phyloP scores from a whole-genome alignment of 2,888 invertebrate species.

The Ormia ochracea region DNA sequence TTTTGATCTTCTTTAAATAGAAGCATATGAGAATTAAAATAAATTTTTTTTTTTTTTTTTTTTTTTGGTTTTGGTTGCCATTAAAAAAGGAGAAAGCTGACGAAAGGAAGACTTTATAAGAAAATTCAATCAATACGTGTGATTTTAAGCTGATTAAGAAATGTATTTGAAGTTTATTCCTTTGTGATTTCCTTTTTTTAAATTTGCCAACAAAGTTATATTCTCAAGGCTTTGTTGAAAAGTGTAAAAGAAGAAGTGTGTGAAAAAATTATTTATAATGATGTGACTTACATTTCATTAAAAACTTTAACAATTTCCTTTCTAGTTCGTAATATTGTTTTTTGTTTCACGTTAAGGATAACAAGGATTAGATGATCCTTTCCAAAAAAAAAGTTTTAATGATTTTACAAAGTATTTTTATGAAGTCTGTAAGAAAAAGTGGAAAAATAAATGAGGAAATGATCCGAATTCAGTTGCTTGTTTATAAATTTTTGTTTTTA shows the following conservation, averaged over 20 bases:
- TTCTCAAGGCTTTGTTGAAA: conserved; percentile 48
- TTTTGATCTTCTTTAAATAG: conserved; percentile 33
- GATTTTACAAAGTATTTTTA: conserved; percentile 21
- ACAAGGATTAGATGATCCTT: conserved; percentile 53
- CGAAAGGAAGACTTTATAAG: conserved; percentile 10
- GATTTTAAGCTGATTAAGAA: conserved; percentile 76
- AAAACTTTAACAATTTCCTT: conserved; percentile 56
- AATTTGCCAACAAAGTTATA: conserved; percentile 43
- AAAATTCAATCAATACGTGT: conserved; percentile 70
- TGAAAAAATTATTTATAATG: conserved; percentile 44
- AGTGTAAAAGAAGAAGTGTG: conserved; percentile 7
- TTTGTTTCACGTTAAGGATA: conserved; percentile 34
- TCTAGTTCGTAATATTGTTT: neutral
- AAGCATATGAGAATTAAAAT: conserved; percentile 12
- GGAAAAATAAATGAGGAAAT: neutral
- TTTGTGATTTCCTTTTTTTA: neutral
- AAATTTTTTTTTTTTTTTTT: neutral
- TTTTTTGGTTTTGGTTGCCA: neutral
- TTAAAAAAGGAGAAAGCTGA: neutral
- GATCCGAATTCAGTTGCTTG: too few relatives aligned
- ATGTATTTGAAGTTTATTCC: conserved; percentile 29
- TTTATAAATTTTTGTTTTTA: too few relatives aligned
- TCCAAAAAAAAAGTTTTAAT: conserved; percentile 45
- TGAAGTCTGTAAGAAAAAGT: neutral
- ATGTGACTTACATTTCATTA: conserved; percentile 62